Evolutionary conservation across 92 coral and sea anemone species (phyloP), one percentile per base, ranked within the genome.

Genomic region (Parazoanthus atlanticus): DNA sequence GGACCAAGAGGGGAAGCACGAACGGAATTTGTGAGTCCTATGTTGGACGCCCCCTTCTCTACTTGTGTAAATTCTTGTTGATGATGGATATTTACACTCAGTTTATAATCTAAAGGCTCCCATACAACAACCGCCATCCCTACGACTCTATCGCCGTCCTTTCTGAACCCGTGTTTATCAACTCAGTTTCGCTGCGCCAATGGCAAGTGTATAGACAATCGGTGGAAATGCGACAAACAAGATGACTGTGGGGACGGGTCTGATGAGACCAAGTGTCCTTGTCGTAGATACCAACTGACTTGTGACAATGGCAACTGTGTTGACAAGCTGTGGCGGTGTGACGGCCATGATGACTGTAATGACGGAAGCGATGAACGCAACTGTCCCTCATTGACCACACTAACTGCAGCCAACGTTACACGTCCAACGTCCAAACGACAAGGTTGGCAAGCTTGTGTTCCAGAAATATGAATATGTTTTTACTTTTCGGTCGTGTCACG

Each of bases 181-280:
- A 90, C 89, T 30, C 78, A 92, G 89, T 96, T 96, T 54, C 96
- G 91, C 38, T 96, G 98, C 86, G 28, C 74, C 13, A 90, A 72
- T 78, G 98, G 98, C 49, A 90, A 71, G 36, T 96, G 98, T 74
- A 92, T 96, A 28, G 86, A 90, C 74, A 25, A 12, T 21, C 72
- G 76, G 6, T 86, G 92, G 91, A 89, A 78, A 31, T 97, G 99
- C 61, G 98, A 97, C 76, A 81, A 89, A 16, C 75, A 80, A 56
- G 92, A 94, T 80, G 98, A 97, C 86, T 97, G 99, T 58, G 93
- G 95, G 11, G 99, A 97, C 91, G 54, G 11, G 54, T 94, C 99
- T 0, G 99, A 97, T 79, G 99, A 97, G 88, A 54, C 23, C 33
- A 91, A 93, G 34, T 97, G 99, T 65, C 95, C 99, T 2, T 97